Base-by-base conservation (phyloP, 2,888 invertebrate species). In the Teleiodes luculella region DNA sequence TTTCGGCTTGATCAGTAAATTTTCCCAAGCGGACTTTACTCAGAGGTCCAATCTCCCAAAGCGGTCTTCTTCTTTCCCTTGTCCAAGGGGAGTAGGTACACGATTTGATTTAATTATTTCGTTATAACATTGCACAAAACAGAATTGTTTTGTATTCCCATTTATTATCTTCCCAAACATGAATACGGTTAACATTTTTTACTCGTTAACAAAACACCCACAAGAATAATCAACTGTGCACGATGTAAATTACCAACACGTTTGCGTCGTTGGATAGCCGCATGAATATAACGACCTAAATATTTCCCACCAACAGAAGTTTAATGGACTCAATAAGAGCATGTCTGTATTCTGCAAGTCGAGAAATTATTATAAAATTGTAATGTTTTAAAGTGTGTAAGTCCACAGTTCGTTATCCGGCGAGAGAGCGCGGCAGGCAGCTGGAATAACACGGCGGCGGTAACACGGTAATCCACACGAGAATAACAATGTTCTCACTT, bases 401-500 rank as follows among this genome's bases (percentile, higher is more conserved):
- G 70, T 70, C 69, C 68, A 70, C 76, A 78, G 76, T 77, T 76
- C 66, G 67, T 70, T 75, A 75, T 72, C 72, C 65, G 59, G 64
- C 55, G 69, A 74, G 75, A 73, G 55, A 68, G 73, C 74, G 72
- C 72, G 69, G 66, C 61, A 62, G 63, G 36, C 49, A 69, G 70
- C 70, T 73, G 69, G 64, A 75, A 79, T 74, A 80, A 78, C 73
- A 72, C 71, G 68, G 71, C 70, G 71, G 67, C 70, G 74, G 70
- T 73, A 41, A 41, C 39, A 41, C 39, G 70, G 80, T 82, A 82
- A 85, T 80, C 80, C 83, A 83, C 83, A 77, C 71, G 78, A 80
- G 80, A 81, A 80, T 80, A 83, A 84, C 80, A 81, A 79, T 79
- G 78, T 85, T 85, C 82, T 79, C 83, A 80, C 80, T 85, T 82